Conservation (phyloP, 2,888 invertebrate species). For the Drosophila vallismaia region DNA sequence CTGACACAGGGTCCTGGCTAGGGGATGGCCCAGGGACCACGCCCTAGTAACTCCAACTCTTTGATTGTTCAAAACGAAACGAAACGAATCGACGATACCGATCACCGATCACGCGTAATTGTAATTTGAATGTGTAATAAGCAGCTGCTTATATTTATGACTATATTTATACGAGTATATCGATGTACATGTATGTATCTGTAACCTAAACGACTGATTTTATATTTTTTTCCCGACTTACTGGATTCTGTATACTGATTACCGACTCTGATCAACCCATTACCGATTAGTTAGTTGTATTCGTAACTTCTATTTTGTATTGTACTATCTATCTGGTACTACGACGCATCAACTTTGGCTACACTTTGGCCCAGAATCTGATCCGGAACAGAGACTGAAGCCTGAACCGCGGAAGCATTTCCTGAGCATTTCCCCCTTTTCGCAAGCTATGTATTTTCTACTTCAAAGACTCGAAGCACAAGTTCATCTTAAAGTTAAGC, state of each 20-base stretch:
- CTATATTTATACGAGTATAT: conserved; percentile 37
- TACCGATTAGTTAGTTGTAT: conserved; percentile 53
- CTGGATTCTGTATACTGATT: neutral
- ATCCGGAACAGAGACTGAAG: conserved; percentile 25
- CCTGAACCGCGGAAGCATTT: neutral
- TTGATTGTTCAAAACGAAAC: conserved; percentile 25
- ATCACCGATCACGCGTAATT: conserved; percentile 2
- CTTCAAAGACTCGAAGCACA: conserved; percentile 74
- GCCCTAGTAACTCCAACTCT: conserved; percentile 31
- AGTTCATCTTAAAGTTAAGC: conserved; percentile 56
- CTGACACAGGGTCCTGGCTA: neutral
- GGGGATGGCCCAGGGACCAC: neutral
- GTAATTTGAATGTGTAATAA: conserved; percentile 12
- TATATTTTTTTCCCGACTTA: conserved; percentile 64
- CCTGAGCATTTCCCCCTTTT: conserved; percentile 31
- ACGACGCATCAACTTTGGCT: conserved; percentile 46
- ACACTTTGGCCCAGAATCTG: conserved; percentile 38
- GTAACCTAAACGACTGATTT: conserved; percentile 75
- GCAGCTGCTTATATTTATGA: conserved; percentile 29
- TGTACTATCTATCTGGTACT: conserved; percentile 24
- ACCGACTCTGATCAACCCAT: conserved; percentile 17
- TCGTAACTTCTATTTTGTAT: conserved; percentile 21
- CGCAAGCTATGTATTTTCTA: conserved; percentile 34
- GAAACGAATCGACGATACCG: neutral
- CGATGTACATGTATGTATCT: conserved; percentile 56